Evolutionary conservation across 2,888 invertebrate genomes (phyloP).

Genomic region (Arctia plantaginis): DNA sequence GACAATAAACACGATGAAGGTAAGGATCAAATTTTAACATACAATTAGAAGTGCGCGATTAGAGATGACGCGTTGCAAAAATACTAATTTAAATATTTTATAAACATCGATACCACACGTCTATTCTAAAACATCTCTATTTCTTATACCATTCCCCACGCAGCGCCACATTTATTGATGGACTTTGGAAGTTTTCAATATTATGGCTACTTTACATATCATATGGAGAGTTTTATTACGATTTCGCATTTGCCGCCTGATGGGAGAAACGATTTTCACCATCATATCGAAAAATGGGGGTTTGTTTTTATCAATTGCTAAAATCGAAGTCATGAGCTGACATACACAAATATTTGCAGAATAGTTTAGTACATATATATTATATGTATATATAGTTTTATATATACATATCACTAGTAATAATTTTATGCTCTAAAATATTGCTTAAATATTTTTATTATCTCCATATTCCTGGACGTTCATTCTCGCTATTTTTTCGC

Average conservation of each 20-base stretch:
- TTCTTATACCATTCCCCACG: conserved; percentile 73
- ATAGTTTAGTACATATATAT: not conserved
- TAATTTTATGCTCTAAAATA: conserved; percentile 38
- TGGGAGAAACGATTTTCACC: conserved; percentile 73
- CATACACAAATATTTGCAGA: not conserved
- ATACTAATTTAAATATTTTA: not conserved
- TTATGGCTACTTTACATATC: conserved; percentile 86
- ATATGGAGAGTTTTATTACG: conserved; percentile 84
- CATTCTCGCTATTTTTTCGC: conserved; percentile 63
- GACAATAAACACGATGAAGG: too few species aligned
- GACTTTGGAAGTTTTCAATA: conserved; percentile 86
- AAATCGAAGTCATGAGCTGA: conserved; percentile 19
- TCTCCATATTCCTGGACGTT: conserved; percentile 47
- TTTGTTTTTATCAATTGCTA: conserved; percentile 46
- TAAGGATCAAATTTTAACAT: too few species aligned
- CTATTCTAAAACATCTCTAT: conserved; percentile 36
- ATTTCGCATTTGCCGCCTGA: conserved; percentile 86
- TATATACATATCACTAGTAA: not conserved
- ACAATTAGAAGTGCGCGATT: not conserved
- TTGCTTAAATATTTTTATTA: conserved; percentile 46
- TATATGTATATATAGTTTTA: not conserved
- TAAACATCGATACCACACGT: conserved; percentile 4
- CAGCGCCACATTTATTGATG: conserved; percentile 85
- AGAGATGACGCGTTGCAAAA: not conserved
- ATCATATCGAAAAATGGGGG: conserved; percentile 55